A percentile compares a stretch with the other conserved stretches of the same genome.
Conservation (phyloP, 2,113 vertebrate genomes). For the Phodopus roborovskii region DNA sequence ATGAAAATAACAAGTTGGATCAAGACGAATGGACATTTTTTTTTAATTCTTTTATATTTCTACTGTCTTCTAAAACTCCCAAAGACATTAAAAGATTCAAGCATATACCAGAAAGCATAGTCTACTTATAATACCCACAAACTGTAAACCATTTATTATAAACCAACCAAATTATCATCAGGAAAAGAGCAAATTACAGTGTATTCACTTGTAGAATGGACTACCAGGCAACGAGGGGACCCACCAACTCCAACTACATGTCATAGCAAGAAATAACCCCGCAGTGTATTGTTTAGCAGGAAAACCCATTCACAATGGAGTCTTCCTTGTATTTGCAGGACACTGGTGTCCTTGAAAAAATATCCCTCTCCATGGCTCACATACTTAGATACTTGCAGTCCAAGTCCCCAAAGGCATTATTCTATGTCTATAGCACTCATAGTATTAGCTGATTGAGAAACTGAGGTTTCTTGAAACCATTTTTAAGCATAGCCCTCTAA, state of each 20-base stretch:
- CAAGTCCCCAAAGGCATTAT: neutral
- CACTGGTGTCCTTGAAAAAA: neutral
- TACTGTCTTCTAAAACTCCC: neutral
- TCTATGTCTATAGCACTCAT: neutral
- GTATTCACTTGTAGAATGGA: neutral
- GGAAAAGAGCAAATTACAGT: neutral
- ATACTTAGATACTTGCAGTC: constrained; percentile 6
- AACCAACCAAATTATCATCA: constrained; percentile 2
- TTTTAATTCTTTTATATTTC: constrained; percentile 12
- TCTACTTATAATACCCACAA: neutral
- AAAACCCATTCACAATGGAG: neutral
- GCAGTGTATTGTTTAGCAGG: neutral
- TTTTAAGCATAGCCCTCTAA: constrained; percentile 25
- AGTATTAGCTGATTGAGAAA: constrained; percentile 14
- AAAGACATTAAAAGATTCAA: constrained; percentile 1
- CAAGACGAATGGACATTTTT: constrained; percentile 20
- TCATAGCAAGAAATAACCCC: neutral
- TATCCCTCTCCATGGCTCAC: neutral
- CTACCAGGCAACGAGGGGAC: constrained; percentile 4
- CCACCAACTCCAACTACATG: neutral
- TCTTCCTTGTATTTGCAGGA: neutral
- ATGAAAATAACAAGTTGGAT: constrained; percentile 37
- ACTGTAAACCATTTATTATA: neutral
- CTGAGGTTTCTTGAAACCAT: neutral
- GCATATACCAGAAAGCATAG: neutral